These are phyloP conservation scores for Sylvilagus floridanus DNA, from an alignment of 2,797 vertebrate genomes.

Conservation along the genomic window DNA sequence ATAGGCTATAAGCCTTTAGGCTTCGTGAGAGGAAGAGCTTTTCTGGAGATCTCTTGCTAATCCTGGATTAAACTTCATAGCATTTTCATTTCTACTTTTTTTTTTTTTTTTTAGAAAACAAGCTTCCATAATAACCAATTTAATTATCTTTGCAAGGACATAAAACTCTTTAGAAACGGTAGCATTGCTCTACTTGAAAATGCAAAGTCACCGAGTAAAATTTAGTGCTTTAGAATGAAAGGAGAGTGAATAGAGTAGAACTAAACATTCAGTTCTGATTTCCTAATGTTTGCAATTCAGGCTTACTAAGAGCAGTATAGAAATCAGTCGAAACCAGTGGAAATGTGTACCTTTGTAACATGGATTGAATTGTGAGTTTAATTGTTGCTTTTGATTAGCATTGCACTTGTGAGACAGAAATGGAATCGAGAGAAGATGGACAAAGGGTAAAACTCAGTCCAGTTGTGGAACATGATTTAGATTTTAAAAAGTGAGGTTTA, in stretches of 20 bases:
- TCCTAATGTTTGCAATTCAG: conserved; percentile 20
- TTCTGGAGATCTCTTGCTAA: conserved; percentile 64
- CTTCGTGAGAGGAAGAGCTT: conserved; percentile 58
- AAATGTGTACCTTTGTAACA: conserved; percentile 15
- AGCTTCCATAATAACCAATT: conserved; percentile 73
- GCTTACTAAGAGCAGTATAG: background rate
- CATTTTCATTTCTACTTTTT: conserved; percentile 65
- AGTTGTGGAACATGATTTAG: background rate
- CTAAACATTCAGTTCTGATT: background rate
- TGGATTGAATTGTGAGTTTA: background rate
- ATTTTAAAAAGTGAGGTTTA: too few relatives aligned
- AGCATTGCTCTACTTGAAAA: background rate
- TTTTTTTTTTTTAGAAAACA: background rate
- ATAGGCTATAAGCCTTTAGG: background rate
- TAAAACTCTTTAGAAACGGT: conserved; percentile 13
- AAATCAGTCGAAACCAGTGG: background rate
- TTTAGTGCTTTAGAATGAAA: background rate
- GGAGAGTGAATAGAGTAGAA: background rate
- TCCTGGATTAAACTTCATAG: conserved; percentile 68
- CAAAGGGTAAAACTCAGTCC: background rate
- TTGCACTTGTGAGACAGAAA: background rate
- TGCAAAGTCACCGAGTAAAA: conserved; percentile 22
- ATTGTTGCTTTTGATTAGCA: background rate
- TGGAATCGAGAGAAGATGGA: background rate
- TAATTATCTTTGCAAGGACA: conserved; percentile 77